Evolutionary conservation across 2,797 vertebrate genomes (phyloP).

Genomic region (Eospalax fontanierii): DNA sequence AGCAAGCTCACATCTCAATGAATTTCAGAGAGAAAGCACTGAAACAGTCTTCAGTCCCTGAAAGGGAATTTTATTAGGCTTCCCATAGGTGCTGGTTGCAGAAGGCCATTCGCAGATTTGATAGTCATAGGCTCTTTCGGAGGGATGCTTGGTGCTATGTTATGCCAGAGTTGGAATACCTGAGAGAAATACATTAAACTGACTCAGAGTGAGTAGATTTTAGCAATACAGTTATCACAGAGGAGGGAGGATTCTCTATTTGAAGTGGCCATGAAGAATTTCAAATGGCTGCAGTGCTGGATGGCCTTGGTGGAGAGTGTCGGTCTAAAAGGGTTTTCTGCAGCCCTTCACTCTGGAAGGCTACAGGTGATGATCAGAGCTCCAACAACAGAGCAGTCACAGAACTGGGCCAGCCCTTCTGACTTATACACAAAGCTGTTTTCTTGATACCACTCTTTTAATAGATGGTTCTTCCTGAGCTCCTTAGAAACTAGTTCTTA

Average conservation of each 20-base stretch:
- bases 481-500: neutral
- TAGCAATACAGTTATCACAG: neutral
- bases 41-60: neutral
- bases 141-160: neutral
- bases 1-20: neutral
- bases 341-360: neutral
- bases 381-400: neutral
- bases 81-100: neutral
- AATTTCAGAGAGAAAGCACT: neutral
- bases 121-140: neutral
- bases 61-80: neutral
- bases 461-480: neutral
- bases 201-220: neutral
- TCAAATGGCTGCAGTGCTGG: neutral
- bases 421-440: neutral
- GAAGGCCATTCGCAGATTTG: neutral
- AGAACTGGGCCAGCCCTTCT: neutral
- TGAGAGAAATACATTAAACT: neutral
- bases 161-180: neutral
- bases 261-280: neutral
- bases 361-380: neutral
- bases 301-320: neutral
- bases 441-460: neutral
- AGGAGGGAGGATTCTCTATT: neutral
- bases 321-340: neutral